Base-by-base conservation (phyloP, 2,797 vertebrate species). In the Cercopithecus hamlyni region DNA sequence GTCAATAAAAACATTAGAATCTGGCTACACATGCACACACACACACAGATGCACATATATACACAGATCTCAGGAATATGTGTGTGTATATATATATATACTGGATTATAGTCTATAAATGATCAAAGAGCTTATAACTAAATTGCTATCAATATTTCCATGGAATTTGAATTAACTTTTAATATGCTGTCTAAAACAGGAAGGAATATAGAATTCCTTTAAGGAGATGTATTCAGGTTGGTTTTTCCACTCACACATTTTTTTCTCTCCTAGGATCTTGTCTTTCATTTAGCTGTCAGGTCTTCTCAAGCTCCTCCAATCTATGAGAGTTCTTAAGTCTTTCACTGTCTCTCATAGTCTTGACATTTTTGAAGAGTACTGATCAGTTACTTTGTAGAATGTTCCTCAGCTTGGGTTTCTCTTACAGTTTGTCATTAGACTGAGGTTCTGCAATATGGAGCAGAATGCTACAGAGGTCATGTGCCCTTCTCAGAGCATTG, bases 101-200 rank as follows among this genome's bases (percentile, higher is more conserved):
- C 19, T n/a, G 55, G 22, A 61, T 61, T 30, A 50, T 20, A 94
- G 17, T 76, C 8, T 70, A 12, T 45, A 80, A 93, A 90, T 61
- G 26, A 72, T 43, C 11, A 83, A 48, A 88, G 45, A 50, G 36
- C n/a, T 39, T 43, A 67, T 14, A 11, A 76, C 26, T 43, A 43
- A 43, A 70, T 57, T 36, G 11, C n/a, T 77, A 4, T 36, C 73
- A 48, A 76, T 67, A 11, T 77, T 79, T 80, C 48, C 39, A 87
- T 5, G 79, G 41, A 43, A 80, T 33, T 80, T 87, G 7, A 86
- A 43, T 93, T 86, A 93, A 45, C n/a, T 50, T 43, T 86, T 86
- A 26, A 20, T 70, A 79, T 70, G 10, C 30, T 57, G 4, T 70
- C 7, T 45, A 55, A 79, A 79, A 70, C 11, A 52, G 48, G 45